Base-by-base conservation (phyloP, 2,888 invertebrate genomes). In the Oxycera nigricornis region DNA sequence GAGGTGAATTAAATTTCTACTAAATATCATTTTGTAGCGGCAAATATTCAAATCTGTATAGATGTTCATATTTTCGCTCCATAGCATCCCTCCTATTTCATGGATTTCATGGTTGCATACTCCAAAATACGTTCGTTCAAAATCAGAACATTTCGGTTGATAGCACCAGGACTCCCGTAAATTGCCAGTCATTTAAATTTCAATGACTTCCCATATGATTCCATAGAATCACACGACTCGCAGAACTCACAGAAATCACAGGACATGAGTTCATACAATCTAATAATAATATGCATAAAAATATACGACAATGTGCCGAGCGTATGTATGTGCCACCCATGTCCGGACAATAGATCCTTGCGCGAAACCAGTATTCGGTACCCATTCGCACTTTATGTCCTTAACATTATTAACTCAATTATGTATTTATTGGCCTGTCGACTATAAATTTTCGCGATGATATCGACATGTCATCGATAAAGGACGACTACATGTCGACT, bases 401-500 rank as follows among this genome's bases (percentile, higher is more conserved):
- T 20, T 20, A 20, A 50, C 28, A 50, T 68, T 68, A 68, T 68
- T 41, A 68, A 68, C 67, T 68, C 67, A 68, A 68, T 68, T 68
- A 68, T 68, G 67, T 68, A 68, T 68, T 68, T 68, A 68, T 68
- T 28, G 26, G 67, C 14, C 26, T 46, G 50, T 46, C 28, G 67
- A 68, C 26, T 28, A 41, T 68, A 46, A 68, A 68, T 68, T 68
- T 35, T 46, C 22, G 31, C 31, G 67, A 68, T 68, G 67, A 68
- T 46, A 46, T 46, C 26, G 67, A 46, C 46, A 50, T 68, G 61
- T 61, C 61, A 68, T 68, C 67, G 67, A 68, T 68, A 68, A 31
- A 61, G 31, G n/a, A n/a, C n/a, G n/a, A n/a, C n/a, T n/a, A n/a
- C n/a, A n/a, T n/a, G n/a, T n/a, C n/a, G n/a, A n/a, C n/a, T n/a